phyloP scores from a whole-genome alignment of 1,140 invertebrate genomes.

The Drosophila repletoides region DNA sequence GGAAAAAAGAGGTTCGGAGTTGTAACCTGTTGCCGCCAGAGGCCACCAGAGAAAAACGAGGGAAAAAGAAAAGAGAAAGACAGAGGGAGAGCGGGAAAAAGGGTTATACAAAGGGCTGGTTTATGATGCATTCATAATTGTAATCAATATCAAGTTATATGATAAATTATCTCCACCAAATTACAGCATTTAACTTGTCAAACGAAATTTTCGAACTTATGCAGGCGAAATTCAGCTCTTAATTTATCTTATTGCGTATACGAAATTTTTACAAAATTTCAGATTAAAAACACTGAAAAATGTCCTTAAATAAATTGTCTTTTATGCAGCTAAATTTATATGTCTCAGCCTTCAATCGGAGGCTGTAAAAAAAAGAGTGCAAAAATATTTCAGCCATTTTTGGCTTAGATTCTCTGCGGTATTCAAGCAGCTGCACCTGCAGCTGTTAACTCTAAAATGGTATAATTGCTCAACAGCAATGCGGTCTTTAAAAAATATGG shows the following conservation, averaged over 20 bases:
- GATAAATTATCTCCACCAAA: slow-evolving; percentile 69
- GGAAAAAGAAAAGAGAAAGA: not conserved
- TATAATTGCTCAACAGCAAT: slow-evolving; percentile 38
- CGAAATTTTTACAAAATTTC: not conserved
- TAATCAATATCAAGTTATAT: slow-evolving; percentile 75
- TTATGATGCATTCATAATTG: slow-evolving; percentile 52
- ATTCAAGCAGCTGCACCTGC: slow-evolving; percentile 58
- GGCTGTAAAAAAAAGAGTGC: too few species aligned
- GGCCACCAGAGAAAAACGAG: not conserved
- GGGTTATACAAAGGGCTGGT: slow-evolving; percentile 15
- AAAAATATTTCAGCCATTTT: too few species aligned
- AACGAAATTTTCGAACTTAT: slow-evolving; percentile 65
- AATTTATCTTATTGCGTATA: slow-evolving; percentile 38
- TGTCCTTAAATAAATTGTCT: not conserved
- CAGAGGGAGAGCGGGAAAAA: not conserved
- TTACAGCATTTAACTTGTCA: slow-evolving; percentile 72
- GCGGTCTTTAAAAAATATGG: slow-evolving; percentile 11
- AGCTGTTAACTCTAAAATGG: slow-evolving; percentile 18
- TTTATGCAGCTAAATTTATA: too few species aligned
- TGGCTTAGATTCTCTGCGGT: too few species aligned
- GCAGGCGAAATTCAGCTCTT: slow-evolving; percentile 40
- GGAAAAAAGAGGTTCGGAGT: slow-evolving; percentile 6
- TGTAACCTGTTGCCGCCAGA: slow-evolving; percentile 30
- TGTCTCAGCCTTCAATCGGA: too few species aligned
- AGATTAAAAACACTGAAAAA: not conserved